These are phyloP conservation scores for Phrynocephalus vlangalii DNA, from an alignment of 2,797 vertebrate species.

Conservation along the genomic window DNA sequence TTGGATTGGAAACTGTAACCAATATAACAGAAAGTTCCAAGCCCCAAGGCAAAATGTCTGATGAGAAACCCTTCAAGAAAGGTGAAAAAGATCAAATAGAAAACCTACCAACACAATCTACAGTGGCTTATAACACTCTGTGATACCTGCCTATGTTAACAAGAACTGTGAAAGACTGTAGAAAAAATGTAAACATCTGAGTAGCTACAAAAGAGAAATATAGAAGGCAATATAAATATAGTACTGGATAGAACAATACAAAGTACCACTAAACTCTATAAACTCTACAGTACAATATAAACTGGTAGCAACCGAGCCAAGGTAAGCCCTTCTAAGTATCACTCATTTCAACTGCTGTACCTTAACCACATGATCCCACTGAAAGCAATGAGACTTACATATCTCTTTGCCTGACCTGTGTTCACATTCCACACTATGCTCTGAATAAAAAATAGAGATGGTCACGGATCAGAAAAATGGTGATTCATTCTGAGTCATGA, in stretches of 20 bases:
- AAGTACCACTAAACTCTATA: constrained; percentile 27
- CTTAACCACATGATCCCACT: neutral
- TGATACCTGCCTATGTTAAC: constrained; percentile 48
- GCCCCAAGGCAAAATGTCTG: constrained; percentile 76
- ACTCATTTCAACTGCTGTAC: neutral
- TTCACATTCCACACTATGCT: neutral
- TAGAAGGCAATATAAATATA: constrained; percentile 43
- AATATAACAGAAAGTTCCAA: constrained; percentile 76
- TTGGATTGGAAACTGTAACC: constrained; percentile 75
- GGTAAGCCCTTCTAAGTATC: neutral
- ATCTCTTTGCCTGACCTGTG: neutral
- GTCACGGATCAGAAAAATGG: too few relatives aligned
- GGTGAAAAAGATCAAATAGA: constrained; percentile 56
- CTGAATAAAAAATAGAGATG: neutral
- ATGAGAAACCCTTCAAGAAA: constrained; percentile 75
- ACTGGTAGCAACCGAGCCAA: constrained; percentile 53
- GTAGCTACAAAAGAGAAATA: constrained; percentile 64
- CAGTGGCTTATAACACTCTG: constrained; percentile 48
- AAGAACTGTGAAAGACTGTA: constrained; percentile 16
- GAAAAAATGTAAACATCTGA: constrained; percentile 54
- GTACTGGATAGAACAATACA: constrained; percentile 21
- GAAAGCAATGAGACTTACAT: neutral
- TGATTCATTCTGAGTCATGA: too few relatives aligned
- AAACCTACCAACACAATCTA: constrained; percentile 60
- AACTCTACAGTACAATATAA: constrained; percentile 22